These are phyloP conservation scores for Pao palembangensis DNA, from an alignment of 2,113 vertebrate genomes.

Conservation along the genomic window DNA sequence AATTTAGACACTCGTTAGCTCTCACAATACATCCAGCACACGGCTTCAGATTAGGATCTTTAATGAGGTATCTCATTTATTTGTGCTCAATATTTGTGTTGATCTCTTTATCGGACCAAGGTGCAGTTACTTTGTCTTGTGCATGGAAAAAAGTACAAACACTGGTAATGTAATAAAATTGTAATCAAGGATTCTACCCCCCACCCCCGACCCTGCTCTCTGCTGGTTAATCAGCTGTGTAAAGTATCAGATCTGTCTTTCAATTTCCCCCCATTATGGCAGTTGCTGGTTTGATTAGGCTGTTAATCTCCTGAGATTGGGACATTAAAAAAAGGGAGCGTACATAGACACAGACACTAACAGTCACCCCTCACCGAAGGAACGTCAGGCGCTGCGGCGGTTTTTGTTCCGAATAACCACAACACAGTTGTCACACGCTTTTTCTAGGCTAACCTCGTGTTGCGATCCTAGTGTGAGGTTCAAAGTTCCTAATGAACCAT, in stretches of 20 bases:
- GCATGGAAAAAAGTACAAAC: constrained; percentile 77
- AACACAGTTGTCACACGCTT: too few species aligned
- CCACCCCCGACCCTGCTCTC: constrained; percentile 57
- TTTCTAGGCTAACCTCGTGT: too few species aligned
- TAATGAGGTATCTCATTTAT: too few species aligned
- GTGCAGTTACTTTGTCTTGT: constrained; percentile 24
- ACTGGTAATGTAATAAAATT: constrained; percentile 75
- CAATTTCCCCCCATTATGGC: constrained; percentile 93
- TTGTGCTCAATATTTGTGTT: too few species aligned
- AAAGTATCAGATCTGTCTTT: constrained; percentile 95
- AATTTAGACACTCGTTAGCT: too few species aligned
- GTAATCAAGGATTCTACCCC: constrained; percentile 81
- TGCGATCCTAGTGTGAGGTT: too few species aligned
- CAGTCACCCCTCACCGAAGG: too few species aligned
- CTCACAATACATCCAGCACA: too few species aligned
- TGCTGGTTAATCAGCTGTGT: constrained; percentile 94
- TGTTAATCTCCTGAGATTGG: constrained; percentile 86
- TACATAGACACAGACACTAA: constrained; percentile 40
- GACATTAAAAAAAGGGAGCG: constrained; percentile 66
- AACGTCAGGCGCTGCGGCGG: too few species aligned
- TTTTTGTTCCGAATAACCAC: too few species aligned
- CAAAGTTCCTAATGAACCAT: too few species aligned
- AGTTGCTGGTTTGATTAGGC: constrained; percentile 95
- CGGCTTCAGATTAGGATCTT: too few species aligned
- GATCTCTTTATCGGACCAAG: neutral